Percentiles rank a stretch among this genome's conserved stretches.
Conservation (phyloP, 2,888 invertebrate species). For the Nebria brevicollis region DNA sequence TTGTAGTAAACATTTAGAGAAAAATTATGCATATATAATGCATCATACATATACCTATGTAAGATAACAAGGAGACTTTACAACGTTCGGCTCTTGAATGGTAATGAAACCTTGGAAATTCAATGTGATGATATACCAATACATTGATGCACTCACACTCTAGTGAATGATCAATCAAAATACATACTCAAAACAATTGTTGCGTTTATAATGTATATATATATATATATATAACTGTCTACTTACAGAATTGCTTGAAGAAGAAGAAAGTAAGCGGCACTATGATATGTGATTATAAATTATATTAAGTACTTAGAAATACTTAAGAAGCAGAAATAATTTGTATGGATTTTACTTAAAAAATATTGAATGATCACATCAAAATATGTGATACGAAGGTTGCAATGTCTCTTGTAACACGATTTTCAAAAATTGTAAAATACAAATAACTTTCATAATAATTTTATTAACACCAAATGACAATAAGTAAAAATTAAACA, state of each 20-base stretch:
- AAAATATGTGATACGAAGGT: not conserved
- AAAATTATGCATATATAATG: not conserved
- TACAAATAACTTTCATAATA: not conserved
- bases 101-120: not conserved
- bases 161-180: no score
- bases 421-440: not conserved
- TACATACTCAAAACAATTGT: no score
- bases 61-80: not conserved
- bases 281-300: no score
- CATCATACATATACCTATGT: not conserved
- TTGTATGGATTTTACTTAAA: no score
- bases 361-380: not conserved
- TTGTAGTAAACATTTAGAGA: not conserved
- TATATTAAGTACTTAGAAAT: no score
- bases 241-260: no score
- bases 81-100: not conserved
- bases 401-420: not conserved
- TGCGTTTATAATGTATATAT: no score
- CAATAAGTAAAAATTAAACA: not conserved
- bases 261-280: no score
- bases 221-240: no score
- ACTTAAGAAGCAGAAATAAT: no score
- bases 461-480: slow-evolving; percentile 1
- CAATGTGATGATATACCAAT: not conserved
- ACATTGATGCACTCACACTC: no score